Evolutionary conservation across 2,113 vertebrate species (phyloP), one percentile per base, ranked within the genome.

Genomic region (Embiotoca jacksoni): DNA sequence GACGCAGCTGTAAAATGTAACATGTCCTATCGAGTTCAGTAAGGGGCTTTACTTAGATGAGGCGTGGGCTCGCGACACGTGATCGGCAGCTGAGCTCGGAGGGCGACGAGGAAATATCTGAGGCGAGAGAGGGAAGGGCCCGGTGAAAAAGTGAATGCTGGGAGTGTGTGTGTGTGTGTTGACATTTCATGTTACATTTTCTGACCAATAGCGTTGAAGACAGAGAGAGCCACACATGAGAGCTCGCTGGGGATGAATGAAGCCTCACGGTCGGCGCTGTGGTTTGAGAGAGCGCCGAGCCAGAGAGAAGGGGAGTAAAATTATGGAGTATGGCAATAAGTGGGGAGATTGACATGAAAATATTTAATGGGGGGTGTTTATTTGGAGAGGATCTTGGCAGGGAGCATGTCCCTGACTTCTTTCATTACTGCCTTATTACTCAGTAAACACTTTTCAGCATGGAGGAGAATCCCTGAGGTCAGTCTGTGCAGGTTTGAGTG

Each of bases 1-100:
- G 85, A 78, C 9, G 5, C 61, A 86, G 77, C 75, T 92, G 90
- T 78, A 74, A 89, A 84, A 89, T 91, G 15, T 87, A 85, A 49
- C 91, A 82, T 72, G 72, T 86, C 88, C 87, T 78, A 10, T 82
- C 83, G 23, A 90, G 80, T 46, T 86, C 53, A 66, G 66, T 46
- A 36, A 70, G 71, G 54, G 53, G 69, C 88, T 89, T 86, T 75
- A 82, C 83, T 87, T 78, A 88, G 90, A 65, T 53, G 44, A 49
- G 81, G 75, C 73, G 68, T 33, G 76, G 76, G 33, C 67, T 76
- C 36, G 0, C 0, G 53, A 36, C 75, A 77, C 44, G 49, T 82
- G 84, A 87, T 56, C 62, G 57, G 52, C 83, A 69, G 76, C 67
- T 3, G 3, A 47, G 68, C 71, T 36, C 7, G 7, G 58, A 31